phyloP scores from a whole-genome alignment of 2,113 vertebrate genomes.

The Mirza zaza region DNA sequence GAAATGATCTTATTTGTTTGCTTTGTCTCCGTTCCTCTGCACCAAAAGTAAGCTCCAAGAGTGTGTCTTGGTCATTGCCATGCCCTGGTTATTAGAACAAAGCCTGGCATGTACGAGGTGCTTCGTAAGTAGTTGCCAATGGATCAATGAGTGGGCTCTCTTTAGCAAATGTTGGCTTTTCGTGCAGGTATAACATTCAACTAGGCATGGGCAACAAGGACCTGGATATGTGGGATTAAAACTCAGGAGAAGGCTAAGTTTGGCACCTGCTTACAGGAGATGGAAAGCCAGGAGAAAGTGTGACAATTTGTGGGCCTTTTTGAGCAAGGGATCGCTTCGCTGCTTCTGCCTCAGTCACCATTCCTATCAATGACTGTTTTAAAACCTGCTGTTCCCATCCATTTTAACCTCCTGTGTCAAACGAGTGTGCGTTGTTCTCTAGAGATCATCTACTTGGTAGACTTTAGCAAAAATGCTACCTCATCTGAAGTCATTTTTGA shows the following conservation, averaged over 20 bases:
- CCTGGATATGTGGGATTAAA: neutral
- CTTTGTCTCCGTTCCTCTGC: neutral
- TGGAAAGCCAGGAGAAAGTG: neutral
- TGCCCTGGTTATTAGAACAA: neutral
- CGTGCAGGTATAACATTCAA: neutral
- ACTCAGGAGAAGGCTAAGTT: neutral
- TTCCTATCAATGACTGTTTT: neutral
- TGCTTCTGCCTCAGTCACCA: neutral
- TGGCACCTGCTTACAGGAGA: neutral
- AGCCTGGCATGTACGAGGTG: neutral
- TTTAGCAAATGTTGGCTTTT: neutral
- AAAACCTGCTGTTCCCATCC: neutral
- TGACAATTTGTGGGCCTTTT: neutral
- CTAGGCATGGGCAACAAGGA: neutral
- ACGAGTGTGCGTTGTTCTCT: neutral
- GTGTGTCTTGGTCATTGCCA: neutral
- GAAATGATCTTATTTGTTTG: neutral
- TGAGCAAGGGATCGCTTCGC: neutral
- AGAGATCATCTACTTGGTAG: neutral
- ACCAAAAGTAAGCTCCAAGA: neutral
- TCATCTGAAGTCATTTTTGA: neutral
- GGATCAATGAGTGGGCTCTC: neutral
- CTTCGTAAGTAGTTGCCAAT: neutral
- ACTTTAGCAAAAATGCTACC: neutral
- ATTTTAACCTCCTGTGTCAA: rapidly evolving